A percentile compares a stretch with the other conserved stretches of the same genome.
Conservation (phyloP, 2,797 vertebrate genomes). For the Spinus olivaceus region DNA sequence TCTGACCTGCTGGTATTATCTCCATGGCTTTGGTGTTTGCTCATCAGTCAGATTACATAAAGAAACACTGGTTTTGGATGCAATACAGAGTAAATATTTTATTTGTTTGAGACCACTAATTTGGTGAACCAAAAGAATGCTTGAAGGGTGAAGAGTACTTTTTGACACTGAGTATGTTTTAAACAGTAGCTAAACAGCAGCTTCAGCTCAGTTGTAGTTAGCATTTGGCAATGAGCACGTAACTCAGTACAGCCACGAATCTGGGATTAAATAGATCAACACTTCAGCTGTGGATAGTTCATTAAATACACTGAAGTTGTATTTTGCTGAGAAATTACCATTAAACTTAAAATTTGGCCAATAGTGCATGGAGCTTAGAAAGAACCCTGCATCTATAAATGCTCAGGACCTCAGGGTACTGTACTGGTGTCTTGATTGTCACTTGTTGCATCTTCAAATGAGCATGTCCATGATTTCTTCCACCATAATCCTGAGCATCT, state of each 20-base stretch:
- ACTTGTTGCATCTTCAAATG: not conserved
- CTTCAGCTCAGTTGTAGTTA: not conserved
- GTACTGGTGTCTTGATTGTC: not conserved
- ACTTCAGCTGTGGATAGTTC: not conserved
- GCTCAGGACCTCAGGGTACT: not conserved
- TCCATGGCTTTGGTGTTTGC: not conserved
- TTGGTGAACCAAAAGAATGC: not conserved
- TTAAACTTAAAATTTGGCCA: not conserved
- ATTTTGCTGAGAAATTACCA: not conserved
- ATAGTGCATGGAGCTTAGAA: not conserved
- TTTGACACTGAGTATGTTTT: not conserved
- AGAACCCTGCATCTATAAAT: not conserved
- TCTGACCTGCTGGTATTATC: not conserved
- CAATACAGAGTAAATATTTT: not conserved
- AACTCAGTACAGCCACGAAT: not conserved
- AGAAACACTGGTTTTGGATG: not conserved
- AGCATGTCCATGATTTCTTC: not conserved
- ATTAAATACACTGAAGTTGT: not conserved
- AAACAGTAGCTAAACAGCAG: not conserved
- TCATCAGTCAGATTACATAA: not conserved
- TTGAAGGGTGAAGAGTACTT: not conserved
- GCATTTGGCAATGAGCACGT: not conserved
- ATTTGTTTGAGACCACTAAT: not conserved
- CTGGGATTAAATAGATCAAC: not conserved
- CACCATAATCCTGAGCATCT: not conserved